Evolutionary conservation across 2,888 invertebrate species (phyloP).

Genomic region (Acanthosepion lycidas): DNA sequence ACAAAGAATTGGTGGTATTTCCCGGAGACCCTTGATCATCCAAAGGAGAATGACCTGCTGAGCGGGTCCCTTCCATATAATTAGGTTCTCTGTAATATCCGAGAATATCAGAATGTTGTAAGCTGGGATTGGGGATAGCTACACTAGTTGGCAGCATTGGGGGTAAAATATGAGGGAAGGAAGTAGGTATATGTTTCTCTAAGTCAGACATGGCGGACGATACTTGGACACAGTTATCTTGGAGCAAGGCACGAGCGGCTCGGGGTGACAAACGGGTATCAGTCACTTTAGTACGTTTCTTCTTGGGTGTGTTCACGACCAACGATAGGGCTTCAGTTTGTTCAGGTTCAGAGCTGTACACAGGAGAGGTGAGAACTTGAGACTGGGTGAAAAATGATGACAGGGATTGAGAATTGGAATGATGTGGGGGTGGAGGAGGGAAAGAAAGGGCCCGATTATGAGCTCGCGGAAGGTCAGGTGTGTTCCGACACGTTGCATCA

Average conservation of each 20-base stretch:
- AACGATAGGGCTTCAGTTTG: conserved; percentile 88
- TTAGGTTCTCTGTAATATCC: conserved; percentile 75
- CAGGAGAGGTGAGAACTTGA: conserved; percentile 61
- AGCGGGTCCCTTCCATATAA: conserved; percentile 53
- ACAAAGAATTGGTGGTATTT: conserved; percentile 64
- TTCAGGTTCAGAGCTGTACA: conserved; percentile 68
- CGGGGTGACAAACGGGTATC: conserved; percentile 74
- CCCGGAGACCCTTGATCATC: conserved; percentile 64
- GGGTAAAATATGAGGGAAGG: conserved; percentile 86
- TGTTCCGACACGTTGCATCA: conserved; percentile 60
- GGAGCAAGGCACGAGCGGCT: conserved; percentile 69
- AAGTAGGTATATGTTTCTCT: conserved; percentile 53
- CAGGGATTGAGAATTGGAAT: conserved; percentile 81
- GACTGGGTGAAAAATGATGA: conserved; percentile 81
- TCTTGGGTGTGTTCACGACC: conserved; percentile 92
- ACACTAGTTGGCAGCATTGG: conserved; percentile 94
- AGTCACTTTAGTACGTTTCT: conserved; percentile 96
- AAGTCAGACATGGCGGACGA: conserved; percentile 59
- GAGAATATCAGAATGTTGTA: conserved; percentile 79
- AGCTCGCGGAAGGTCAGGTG: conserved; percentile 58
- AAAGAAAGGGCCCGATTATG: conserved; percentile 61
- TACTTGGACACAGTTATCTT: conserved; percentile 60
- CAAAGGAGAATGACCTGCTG: conserved; percentile 63
- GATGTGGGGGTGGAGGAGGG: conserved; percentile 73
- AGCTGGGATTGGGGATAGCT: conserved; percentile 95